Evolutionary conservation across 1,140 invertebrate species (phyloP), one percentile per base, ranked within the genome.

Genomic region (Ylistrum balloti): DNA sequence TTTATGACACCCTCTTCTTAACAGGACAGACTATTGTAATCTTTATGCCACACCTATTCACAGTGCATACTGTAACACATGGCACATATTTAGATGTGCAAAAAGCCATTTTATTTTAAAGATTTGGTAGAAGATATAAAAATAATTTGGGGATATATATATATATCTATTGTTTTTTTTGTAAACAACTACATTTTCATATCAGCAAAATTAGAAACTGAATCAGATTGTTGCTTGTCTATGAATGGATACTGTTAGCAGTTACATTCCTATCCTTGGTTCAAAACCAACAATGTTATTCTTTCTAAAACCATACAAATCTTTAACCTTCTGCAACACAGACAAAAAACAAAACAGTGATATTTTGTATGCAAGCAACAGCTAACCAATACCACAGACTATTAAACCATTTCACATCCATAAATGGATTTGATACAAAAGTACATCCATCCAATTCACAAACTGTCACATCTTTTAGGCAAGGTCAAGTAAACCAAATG

Each of bases 131-230:
- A 74, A 74, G 56, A n/a, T 74, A 74, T n/a, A 74, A 74, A 74
- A 74, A 74, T 74, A 74, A 74, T 28, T n/a, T 28, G 17, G 56
- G 56, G n/a, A 74, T 28, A 74, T 74, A 74, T 74, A 13, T 74
- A 74, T 0, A 74, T 74, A 74, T n/a, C 22, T 74, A 48, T 74
- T 28, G 56, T 17, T n/a, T 74, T 74, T 38, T 13, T 17, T 17
- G 45, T 74, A 74, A 74, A 74, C 56, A 74, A 74, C 56, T 74
- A 74, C 56, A 74, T n/a, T 74, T 74, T 28, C 22, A 74, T 28
- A 48, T 48, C 45, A 48, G 45, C 45, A 20, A 48, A 48, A 17
- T 22, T 48, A 20, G 45, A 48, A 20, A 48, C 45, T 48, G 45
- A 48, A 48, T 17, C 11, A 48, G 13, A 74, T 28, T 17, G 56